Conservation (phyloP, 1,140 invertebrate species). For the Phocides pigmalion region DNA sequence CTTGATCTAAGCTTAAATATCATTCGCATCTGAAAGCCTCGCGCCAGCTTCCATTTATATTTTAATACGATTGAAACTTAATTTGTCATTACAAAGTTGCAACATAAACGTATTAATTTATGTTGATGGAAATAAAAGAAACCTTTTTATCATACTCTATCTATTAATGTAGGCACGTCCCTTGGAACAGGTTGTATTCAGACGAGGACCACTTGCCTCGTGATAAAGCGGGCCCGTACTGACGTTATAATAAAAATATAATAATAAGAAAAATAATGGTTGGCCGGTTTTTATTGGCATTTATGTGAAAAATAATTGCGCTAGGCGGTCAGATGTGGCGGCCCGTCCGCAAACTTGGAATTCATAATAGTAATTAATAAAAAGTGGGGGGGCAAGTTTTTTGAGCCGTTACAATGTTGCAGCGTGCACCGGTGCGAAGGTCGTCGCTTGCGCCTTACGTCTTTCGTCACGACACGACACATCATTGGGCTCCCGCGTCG, state of each 20-base stretch:
- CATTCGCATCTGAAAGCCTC: background rate
- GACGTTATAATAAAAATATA: constrained; percentile 34
- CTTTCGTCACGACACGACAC: constrained; percentile 9
- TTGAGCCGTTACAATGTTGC: constrained; percentile 46
- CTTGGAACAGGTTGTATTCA: constrained; percentile 19
- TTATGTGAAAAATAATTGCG: constrained; percentile 14
- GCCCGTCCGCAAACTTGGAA: constrained; percentile 33
- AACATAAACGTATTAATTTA: constrained; percentile 27
- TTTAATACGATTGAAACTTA: constrained; percentile 25
- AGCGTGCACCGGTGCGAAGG: constrained; percentile 30
- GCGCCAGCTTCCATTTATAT: background rate
- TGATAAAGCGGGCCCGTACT: constrained; percentile 1
- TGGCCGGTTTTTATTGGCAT: constrained; percentile 24
- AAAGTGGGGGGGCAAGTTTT: constrained; percentile 42
- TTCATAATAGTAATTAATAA: constrained; percentile 41
- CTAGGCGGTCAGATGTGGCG: constrained; percentile 14
- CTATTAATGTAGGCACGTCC: constrained; percentile 18
- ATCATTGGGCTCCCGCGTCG: background rate
- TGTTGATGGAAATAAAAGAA: constrained; percentile 29
- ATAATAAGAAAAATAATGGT: constrained; percentile 27
- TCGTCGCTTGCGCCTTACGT: constrained; percentile 19
- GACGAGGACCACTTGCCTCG: background rate
- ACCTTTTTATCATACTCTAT: constrained; percentile 24
- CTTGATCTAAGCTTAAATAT: background rate
- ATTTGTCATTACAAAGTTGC: constrained; percentile 27